Evolutionary conservation across 2,113 vertebrate species (phyloP).

Genomic region (Hippotragus niger): DNA sequence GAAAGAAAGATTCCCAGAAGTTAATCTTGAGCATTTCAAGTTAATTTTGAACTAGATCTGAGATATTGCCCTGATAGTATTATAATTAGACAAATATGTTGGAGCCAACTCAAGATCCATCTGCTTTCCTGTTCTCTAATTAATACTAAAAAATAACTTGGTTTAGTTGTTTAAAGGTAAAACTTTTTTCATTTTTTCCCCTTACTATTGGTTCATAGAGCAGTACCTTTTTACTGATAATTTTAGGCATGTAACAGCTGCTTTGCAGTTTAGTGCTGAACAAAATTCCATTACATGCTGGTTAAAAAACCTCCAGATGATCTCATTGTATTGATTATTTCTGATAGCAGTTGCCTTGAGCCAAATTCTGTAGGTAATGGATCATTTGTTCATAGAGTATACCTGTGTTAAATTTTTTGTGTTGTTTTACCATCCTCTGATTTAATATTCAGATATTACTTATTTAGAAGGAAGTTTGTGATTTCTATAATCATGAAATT

Average conservation of each 20-base stretch:
- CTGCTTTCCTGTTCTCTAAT: not conserved
- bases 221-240: not conserved
- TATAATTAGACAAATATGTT: not conserved
- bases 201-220: not conserved
- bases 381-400: not conserved
- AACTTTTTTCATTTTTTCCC: not conserved
- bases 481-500: not conserved
- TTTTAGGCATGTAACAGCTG: conserved; percentile 5
- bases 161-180: not conserved
- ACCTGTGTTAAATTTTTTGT: not conserved
- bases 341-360: not conserved
- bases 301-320: conserved; percentile 10
- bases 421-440: not conserved
- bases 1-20: not conserved
- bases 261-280: not conserved
- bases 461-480: not conserved
- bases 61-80: not conserved
- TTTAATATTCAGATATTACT: conserved; percentile 21
- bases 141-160: not conserved
- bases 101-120: not conserved
- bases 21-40: not conserved
- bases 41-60: not conserved
- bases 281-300: not conserved
- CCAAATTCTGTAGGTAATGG: not conserved
- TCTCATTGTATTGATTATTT: conserved; percentile 34